These are phyloP conservation scores for Cynaeus angustus DNA, from an alignment of 2,888 invertebrate species.

Conservation along the genomic window DNA sequence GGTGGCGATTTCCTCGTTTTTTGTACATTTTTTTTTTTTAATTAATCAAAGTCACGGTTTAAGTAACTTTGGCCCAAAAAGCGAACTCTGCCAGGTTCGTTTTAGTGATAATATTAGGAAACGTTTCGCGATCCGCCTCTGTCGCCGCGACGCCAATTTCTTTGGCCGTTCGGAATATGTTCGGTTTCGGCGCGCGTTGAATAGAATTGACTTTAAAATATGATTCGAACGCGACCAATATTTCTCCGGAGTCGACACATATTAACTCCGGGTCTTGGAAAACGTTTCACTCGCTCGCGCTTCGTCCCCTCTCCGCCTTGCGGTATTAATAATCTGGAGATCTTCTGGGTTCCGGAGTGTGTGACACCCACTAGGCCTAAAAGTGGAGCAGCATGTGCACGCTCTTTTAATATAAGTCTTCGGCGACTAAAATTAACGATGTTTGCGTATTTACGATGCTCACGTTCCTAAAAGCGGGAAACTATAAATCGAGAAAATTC, in stretches of 20 bases:
- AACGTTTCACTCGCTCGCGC: slow-evolving; percentile 43
- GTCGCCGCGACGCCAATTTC: background rate
- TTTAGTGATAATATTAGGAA: too few relatives aligned
- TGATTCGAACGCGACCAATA: slow-evolving; percentile 68
- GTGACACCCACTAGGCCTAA: slow-evolving; percentile 24
- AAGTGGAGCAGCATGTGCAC: slow-evolving; percentile 28
- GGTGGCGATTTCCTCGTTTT: slow-evolving; percentile 1
- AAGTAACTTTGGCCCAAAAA: too few relatives aligned
- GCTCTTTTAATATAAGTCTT: slow-evolving; percentile 19
- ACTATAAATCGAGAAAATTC: too few relatives aligned
- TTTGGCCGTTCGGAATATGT: slow-evolving; percentile 39
- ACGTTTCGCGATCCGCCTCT: slow-evolving; percentile 3
- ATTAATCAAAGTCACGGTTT: too few relatives aligned
- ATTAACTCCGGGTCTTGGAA: slow-evolving; percentile 49
- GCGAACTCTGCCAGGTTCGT: too few relatives aligned
- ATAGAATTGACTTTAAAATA: slow-evolving; percentile 69
- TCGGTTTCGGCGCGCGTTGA: slow-evolving; percentile 53
- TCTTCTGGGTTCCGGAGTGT: background rate
- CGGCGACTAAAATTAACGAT: slow-evolving; percentile 9
- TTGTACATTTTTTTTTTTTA: background rate
- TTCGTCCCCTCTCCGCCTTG: slow-evolving; percentile 17
- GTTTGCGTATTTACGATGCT: slow-evolving; percentile 16
- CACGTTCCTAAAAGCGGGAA: slow-evolving; percentile 1
- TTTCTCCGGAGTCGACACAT: slow-evolving; percentile 56
- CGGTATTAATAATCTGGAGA: slow-evolving; percentile 34